A percentile compares a stretch with the other conserved stretches of the same genome.
Evolutionary conservation across 2,888 invertebrate genomes (phyloP).

Genomic region (Hyposoter didymator): DNA sequence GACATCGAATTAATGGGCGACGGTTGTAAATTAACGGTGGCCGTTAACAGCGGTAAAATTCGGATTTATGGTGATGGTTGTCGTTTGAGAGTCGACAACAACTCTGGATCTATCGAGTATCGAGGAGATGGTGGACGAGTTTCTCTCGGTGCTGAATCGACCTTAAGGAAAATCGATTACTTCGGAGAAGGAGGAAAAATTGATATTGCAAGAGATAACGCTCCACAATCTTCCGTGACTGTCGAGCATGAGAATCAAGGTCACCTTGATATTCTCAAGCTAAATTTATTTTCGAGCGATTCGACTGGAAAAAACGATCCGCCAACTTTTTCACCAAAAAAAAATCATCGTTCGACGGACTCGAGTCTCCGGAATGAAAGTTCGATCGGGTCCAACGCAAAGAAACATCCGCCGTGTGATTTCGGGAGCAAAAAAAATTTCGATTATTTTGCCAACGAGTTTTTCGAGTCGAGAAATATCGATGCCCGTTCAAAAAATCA

Average conservation of each 20-base stretch:
- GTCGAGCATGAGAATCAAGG: background rate
- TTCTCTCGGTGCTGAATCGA: constrained; percentile 74
- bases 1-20: constrained; percentile 77
- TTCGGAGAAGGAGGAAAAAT: constrained; percentile 76
- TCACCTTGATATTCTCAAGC: background rate
- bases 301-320: constrained; percentile 1
- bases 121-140: constrained; percentile 79
- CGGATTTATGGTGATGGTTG: constrained; percentile 80
- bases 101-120: constrained; percentile 77
- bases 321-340: background rate
- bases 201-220: constrained; percentile 38
- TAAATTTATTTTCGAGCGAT: background rate
- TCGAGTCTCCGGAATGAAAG: background rate
- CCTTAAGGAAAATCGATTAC: constrained; percentile 73
- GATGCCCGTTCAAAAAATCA: background rate
- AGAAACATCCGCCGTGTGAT: background rate
- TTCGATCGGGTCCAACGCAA: background rate
- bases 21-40: constrained; percentile 76
- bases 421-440: background rate
- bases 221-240: background rate
- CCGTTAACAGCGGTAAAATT: constrained; percentile 75
- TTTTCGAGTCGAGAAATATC: background rate
- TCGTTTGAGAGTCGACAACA: constrained; percentile 71
- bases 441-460: background rate
- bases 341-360: background rate